These are phyloP conservation scores for Sigmodon hispidus DNA, from an alignment of 2,113 vertebrate genomes.

Conservation along the genomic window DNA sequence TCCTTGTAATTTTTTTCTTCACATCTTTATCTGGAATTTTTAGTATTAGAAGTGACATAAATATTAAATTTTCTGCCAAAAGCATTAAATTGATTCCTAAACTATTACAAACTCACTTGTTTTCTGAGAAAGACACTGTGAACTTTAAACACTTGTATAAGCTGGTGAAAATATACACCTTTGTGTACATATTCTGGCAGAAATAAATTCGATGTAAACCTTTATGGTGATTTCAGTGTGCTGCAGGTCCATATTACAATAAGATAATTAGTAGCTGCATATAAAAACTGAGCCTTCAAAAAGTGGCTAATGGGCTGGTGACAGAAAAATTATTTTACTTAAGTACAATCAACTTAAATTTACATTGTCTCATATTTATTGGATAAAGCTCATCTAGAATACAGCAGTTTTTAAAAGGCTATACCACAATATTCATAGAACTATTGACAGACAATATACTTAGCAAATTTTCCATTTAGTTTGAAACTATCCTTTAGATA, in stretches of 20 bases:
- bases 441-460: conserved; percentile 9
- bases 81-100: background rate
- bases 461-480: conserved; percentile 11
- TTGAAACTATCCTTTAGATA: conserved; percentile 34
- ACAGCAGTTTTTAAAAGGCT: background rate
- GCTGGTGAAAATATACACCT: background rate
- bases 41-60: background rate
- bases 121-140: background rate
- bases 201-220: conserved; percentile 15
- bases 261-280: background rate
- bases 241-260: conserved; percentile 19
- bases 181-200: conserved; percentile 32
- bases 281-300: background rate
- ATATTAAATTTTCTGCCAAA: background rate
- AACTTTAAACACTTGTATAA: conserved; percentile 43
- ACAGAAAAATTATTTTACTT: conserved; percentile 22
- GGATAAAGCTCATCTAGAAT: background rate
- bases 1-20: conserved; percentile 29
- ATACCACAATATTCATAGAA: background rate
- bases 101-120: conserved; percentile 19
- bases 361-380: background rate
- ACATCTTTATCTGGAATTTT: conserved; percentile 34
- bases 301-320: background rate
- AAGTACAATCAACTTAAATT: conserved; percentile 41
- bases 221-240: background rate